Percentiles rank a stretch among this genome's conserved stretches.
These are phyloP conservation scores for Pegoplata infirma DNA, from an alignment of 2,888 invertebrate species.

Conservation along the genomic window DNA sequence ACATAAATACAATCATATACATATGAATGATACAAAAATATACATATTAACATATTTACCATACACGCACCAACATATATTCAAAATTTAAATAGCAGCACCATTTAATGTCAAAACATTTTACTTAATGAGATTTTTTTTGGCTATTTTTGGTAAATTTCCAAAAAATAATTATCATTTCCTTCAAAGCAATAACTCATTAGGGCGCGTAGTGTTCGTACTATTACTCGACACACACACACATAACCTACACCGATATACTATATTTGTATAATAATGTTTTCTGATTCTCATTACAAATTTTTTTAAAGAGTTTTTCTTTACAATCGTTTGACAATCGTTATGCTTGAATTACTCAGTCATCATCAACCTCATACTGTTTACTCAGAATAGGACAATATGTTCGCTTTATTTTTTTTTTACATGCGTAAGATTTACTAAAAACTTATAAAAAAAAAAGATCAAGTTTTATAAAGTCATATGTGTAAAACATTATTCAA, in stretches of 20 bases:
- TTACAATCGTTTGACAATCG: constrained; percentile 65
- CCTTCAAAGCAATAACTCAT: constrained; percentile 65
- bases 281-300: constrained; percentile 39
- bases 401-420: no score
- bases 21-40: no score
- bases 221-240: no score
- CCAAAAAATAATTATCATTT: constrained; percentile 75
- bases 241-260: no score
- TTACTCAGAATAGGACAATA: not conserved
- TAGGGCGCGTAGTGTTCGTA: constrained; percentile 45
- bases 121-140: constrained; percentile 74
- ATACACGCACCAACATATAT: not conserved
- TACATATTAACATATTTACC: not conserved
- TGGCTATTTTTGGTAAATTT: constrained; percentile 75
- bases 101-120: constrained; percentile 57
- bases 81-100: constrained; percentile 42
- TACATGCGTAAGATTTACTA: not conserved
- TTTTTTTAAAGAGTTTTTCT: constrained; percentile 39
- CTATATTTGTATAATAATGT: not conserved
- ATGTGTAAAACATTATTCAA: not conserved
- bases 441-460: not conserved
- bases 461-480: not conserved
- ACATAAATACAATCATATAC: not conserved
- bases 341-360: constrained; percentile 59
- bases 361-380: constrained; percentile 35